These are phyloP conservation scores for Cryptotis parvus DNA, from an alignment of 2,113 vertebrate species.

Conservation along the genomic window DNA sequence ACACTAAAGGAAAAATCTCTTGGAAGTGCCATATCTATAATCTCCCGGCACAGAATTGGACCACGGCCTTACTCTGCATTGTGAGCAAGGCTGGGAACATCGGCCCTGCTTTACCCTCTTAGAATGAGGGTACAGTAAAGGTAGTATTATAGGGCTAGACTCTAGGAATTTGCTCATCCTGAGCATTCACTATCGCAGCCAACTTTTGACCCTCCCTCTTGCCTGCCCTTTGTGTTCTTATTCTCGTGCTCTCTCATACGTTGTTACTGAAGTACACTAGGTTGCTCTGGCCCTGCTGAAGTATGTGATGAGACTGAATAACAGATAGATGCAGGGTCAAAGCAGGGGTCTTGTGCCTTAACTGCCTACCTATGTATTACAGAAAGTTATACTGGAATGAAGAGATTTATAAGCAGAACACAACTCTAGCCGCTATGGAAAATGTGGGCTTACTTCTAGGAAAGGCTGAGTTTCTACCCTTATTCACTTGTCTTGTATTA, in stretches of 20 bases:
- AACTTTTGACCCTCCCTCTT: rapidly evolving
- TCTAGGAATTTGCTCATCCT: background rate
- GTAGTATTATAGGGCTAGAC: background rate
- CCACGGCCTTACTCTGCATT: background rate
- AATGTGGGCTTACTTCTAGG: background rate
- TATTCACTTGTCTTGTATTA: too few relatives aligned
- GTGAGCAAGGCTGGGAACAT: background rate
- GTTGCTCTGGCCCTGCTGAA: background rate
- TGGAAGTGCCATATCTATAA: background rate
- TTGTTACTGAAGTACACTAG: background rate
- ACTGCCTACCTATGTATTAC: background rate
- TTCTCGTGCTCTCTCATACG: background rate
- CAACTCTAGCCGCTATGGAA: background rate
- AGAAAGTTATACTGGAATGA: background rate
- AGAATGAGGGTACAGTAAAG: background rate
- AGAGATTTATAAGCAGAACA: background rate
- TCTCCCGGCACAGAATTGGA: background rate
- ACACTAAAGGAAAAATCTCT: background rate
- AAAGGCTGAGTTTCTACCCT: too few relatives aligned
- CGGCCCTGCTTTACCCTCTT: background rate
- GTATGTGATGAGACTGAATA: background rate
- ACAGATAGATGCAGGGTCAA: rapidly evolving
- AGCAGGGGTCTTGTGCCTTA: background rate
- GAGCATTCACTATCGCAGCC: background rate
- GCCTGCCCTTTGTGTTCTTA: rapidly evolving